Base-by-base conservation (phyloP, 2,888 invertebrate genomes). In the Aromia moschata region DNA sequence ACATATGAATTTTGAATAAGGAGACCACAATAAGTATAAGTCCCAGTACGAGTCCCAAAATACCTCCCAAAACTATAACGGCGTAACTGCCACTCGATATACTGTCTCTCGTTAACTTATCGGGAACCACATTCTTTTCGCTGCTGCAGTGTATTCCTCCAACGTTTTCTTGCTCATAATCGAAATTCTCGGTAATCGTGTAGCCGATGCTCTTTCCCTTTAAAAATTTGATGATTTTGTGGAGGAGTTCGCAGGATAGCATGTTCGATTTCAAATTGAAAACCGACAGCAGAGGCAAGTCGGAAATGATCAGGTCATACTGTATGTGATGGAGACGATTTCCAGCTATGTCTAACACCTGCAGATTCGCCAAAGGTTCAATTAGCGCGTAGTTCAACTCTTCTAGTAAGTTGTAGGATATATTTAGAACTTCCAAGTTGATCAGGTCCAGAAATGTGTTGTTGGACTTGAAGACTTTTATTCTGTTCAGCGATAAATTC, bases 61-160 rank as follows among this genome's bases (percentile, higher is more conserved):
- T 56, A 33, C 69, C 56, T 37, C 64, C 62, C 25, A 66, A 46
- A 57, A 60, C 53, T 15, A 66, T 43, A 56, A 69, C 36, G 17
- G 40, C 30, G n/a, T 47, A 44, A n/a, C 16, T 25, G 4, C 31
- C 56, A 4, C 51, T 36, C 3, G 40, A 43, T 3, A 43, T 43
- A 53, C 45, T 56, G 7, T 56, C 36, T 1, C 14, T 31, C 20
- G 25, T 38, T 4, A 51, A 45, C 14, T 38, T 38, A 3, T 36
- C 30, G 15, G 49, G 17, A n/a, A 12, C 30, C 2, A 16, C 18
- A 17, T 11, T 51, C 3, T 58, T 43, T 38, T 65, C 59, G 5
- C 41, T 55, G 10, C 36, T 68, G 56, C 80, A 80, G 55, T 74
- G 74, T 64, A 80, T 79, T 2, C 80, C 80, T 5, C 72, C 78